Percentiles rank a stretch among this genome's conserved stretches.
phyloP scores from a whole-genome alignment of 2,888 invertebrate species.

The Agriopis aurantiaria region DNA sequence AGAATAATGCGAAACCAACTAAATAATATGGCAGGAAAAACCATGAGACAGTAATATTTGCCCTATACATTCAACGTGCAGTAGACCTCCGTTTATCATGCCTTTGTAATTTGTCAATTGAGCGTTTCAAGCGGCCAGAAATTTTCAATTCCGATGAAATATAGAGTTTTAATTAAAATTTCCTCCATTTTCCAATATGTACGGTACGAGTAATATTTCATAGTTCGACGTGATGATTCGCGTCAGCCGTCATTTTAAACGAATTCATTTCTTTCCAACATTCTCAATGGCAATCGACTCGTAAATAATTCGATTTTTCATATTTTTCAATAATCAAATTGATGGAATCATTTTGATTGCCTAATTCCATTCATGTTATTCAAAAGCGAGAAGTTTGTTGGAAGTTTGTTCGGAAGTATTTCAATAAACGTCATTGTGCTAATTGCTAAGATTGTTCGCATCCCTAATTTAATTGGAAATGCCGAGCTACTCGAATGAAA shows the following conservation, averaged over 20 bases:
- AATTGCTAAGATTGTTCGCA: slow-evolving; percentile 59
- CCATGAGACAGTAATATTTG: no score
- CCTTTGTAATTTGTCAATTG: slow-evolving; percentile 30
- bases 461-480: slow-evolving; percentile 37
- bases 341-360: slow-evolving; percentile 65
- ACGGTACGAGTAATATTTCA: slow-evolving; percentile 21
- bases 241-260: slow-evolving; percentile 5
- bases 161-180: slow-evolving; percentile 33
- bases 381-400: slow-evolving; percentile 51
- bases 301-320: slow-evolving; percentile 1
- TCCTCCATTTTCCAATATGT: slow-evolving; percentile 21
- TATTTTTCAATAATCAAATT: slow-evolving; percentile 54
- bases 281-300: slow-evolving; percentile 11
- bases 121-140: slow-evolving; percentile 28
- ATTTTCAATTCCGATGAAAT: slow-evolving; percentile 28
- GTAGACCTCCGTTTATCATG: slow-evolving; percentile 8
- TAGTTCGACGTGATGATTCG: slow-evolving; percentile 25
- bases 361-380: slow-evolving; percentile 71
- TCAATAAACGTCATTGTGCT: slow-evolving; percentile 69
- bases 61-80: neutral
- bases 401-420: slow-evolving; percentile 63
- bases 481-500: slow-evolving; percentile 21
- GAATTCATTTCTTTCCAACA: neutral
- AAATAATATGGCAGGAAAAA: no score
- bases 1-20: no score